Conservation (phyloP, 1,140 invertebrate genomes). For the Dreissena polymorpha region DNA sequence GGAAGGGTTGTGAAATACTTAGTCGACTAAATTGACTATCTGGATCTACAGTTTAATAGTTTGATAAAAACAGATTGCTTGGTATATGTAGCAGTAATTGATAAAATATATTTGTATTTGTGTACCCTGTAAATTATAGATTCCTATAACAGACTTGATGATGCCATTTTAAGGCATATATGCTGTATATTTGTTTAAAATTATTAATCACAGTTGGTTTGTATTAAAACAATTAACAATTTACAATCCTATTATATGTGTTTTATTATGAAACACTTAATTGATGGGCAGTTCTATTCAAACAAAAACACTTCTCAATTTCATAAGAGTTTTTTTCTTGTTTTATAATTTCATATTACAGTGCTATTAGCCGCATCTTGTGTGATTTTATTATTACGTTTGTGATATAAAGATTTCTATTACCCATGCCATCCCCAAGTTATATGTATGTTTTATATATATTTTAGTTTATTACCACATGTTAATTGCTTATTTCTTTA, state of each 20-base stretch:
- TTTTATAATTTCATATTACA: constrained; percentile 2
- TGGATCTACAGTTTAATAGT: too few species aligned
- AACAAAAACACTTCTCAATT: background rate
- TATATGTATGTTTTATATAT: constrained; percentile 11
- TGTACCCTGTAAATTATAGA: too few species aligned
- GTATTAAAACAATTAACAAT: background rate
- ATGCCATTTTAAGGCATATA: too few species aligned
- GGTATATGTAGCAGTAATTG: too few species aligned
- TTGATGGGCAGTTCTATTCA: background rate
- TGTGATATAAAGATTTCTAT: background rate
- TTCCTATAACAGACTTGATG: too few species aligned
- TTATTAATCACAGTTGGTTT: background rate
- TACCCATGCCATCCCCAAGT: background rate
- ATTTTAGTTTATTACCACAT: background rate
- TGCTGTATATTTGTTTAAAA: background rate
- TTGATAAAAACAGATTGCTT: too few species aligned
- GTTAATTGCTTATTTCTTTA: background rate
- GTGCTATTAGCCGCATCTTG: background rate
- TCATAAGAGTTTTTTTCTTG: background rate
- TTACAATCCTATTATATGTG: background rate
- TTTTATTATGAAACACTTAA: background rate
- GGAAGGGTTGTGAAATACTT: too few species aligned
- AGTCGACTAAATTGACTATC: too few species aligned
- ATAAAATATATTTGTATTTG: too few species aligned
- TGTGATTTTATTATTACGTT: constrained; percentile 8